Evolutionary conservation across 2,113 vertebrate species (phyloP).

Genomic region (Candoia aspera): DNA sequence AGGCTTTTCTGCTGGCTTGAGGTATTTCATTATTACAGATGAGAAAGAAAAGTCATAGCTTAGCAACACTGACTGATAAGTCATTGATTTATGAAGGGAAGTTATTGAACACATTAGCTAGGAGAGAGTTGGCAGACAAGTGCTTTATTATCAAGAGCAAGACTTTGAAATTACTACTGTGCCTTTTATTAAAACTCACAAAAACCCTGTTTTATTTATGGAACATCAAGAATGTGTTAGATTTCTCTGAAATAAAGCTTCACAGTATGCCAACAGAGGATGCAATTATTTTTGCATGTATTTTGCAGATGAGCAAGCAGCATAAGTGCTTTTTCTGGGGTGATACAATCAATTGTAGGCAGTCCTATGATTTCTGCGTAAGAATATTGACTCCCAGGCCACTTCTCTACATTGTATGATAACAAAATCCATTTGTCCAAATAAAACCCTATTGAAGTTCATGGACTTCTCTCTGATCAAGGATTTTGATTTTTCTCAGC

Average conservation of each 20-base stretch:
- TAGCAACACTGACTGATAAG: background rate
- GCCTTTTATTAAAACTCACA: constrained; percentile 11
- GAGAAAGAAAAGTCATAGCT: background rate
- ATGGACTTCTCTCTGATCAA: constrained; percentile 3
- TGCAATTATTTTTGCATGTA: constrained; percentile 16
- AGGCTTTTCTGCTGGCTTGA: background rate
- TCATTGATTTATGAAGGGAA: constrained; percentile 11
- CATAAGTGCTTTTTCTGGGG: background rate
- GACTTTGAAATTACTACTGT: background rate
- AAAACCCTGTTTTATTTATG: constrained; percentile 8
- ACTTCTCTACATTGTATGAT: background rate
- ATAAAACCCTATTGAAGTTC: constrained; percentile 20
- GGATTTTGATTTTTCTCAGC: constrained; percentile 7
- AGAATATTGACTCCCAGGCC: background rate
- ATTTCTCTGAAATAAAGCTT: constrained; percentile 12
- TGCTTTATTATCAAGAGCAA: background rate
- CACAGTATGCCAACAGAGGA: constrained; percentile 1
- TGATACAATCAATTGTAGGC: background rate
- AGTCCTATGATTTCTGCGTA: background rate
- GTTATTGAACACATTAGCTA: background rate
- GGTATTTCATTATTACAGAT: background rate
- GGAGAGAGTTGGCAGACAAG: background rate
- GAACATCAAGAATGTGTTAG: constrained; percentile 7
- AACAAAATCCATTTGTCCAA: constrained; percentile 2
- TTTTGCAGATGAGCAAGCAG: constrained; percentile 17